phyloP scores from a whole-genome alignment of 2,113 vertebrate genomes.

The Triplophysa dalaica region DNA sequence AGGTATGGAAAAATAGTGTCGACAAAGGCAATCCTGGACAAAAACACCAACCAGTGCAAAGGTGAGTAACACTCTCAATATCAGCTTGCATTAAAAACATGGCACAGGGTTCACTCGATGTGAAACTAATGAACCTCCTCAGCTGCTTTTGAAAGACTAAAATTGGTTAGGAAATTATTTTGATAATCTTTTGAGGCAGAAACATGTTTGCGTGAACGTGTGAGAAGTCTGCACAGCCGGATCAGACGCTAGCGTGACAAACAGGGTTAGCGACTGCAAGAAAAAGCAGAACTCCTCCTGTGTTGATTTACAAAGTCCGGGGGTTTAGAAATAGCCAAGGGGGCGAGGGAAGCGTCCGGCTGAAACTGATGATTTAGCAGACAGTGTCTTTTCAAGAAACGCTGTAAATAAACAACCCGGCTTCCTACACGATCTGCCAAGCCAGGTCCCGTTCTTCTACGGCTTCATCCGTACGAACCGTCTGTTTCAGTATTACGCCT shows the following conservation, averaged over 20 bases:
- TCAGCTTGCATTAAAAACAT: background rate
- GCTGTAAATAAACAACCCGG: constrained; percentile 44
- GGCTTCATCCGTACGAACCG: background rate
- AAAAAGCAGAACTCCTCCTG: constrained; percentile 57
- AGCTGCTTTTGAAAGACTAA: constrained; percentile 4
- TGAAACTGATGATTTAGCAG: constrained; percentile 73
- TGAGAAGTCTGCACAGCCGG: constrained; percentile 67
- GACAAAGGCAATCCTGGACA: constrained; percentile 98
- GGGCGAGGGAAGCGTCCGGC: constrained; percentile 60
- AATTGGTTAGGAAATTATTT: constrained; percentile 26
- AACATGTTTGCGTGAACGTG: constrained; percentile 73
- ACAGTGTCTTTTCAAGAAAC: constrained; percentile 66
- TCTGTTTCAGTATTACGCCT: constrained; percentile 5
- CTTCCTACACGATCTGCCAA: constrained; percentile 46
- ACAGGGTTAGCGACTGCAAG: constrained; percentile 71
- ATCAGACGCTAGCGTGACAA: constrained; percentile 76
- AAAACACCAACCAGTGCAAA: constrained; percentile 99
- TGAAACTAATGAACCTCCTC: constrained; percentile 12
- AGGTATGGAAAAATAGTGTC: constrained; percentile 99
- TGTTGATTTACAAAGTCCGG: constrained; percentile 58
- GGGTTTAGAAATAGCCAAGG: constrained; percentile 71
- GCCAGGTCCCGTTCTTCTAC: constrained; percentile 13
- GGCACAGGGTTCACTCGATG: background rate
- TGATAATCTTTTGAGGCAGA: constrained; percentile 66
- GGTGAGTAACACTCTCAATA: constrained; percentile 73